Conservation (phyloP, 1,140 invertebrate genomes). For the Metaphire vulgaris region DNA sequence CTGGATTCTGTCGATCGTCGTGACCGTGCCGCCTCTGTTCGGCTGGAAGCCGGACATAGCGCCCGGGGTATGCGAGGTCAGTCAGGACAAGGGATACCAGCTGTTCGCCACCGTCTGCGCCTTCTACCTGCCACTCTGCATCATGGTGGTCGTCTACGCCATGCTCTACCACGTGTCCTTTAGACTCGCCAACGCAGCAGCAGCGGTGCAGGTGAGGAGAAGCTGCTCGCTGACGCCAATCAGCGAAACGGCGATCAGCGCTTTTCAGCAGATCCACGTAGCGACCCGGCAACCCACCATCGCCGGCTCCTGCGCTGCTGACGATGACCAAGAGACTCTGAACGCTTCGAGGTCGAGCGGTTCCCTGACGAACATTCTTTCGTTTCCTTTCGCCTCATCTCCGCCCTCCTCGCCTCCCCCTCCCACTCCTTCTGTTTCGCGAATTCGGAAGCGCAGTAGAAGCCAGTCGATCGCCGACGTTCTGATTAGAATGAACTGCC, state of each 20-base stretch:
- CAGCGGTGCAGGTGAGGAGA: too few species aligned
- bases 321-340: not conserved
- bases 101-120: constrained; percentile 61
- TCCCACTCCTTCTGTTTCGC: not conserved
- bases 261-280: not conserved
- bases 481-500: not conserved
- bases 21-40: constrained; percentile 91
- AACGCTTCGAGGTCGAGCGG: not conserved
- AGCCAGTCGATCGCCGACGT: not conserved
- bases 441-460: not conserved
- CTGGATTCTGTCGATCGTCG: constrained; percentile 84
- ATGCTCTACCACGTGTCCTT: constrained; percentile 63
- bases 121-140: constrained; percentile 85
- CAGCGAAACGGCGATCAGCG: not conserved
- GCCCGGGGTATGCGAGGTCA: constrained; percentile 67
- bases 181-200: constrained; percentile 43
- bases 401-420: not conserved
- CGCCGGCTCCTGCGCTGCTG: not conserved
- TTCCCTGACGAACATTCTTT: too few species aligned
- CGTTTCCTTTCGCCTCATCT: too few species aligned
- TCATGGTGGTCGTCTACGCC: constrained; percentile 88
- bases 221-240: not conserved
- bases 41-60: constrained; percentile 63
- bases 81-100: constrained; percentile 80
- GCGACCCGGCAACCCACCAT: constrained; percentile 3